Base-by-base conservation (phyloP, 2,888 invertebrate genomes). In the Drosophila macrospina region DNA sequence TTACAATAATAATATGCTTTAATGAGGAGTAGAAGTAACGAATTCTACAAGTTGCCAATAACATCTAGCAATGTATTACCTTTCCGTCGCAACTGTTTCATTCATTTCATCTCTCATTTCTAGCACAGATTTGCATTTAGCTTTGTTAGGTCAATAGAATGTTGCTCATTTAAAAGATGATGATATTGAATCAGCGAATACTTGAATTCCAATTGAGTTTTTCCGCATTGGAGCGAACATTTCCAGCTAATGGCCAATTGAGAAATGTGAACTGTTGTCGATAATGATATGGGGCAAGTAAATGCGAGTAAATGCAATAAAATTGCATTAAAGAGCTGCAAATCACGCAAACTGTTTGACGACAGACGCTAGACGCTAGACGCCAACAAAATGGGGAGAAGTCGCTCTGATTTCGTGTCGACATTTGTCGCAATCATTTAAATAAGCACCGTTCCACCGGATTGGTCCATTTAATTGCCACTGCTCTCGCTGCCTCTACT, bases 281-380 rank as follows among this genome's bases (percentile, higher is more conserved):
- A 61, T 59, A 65, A 77, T 77, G 50, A 76, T 61, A 52, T 72
- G 67, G 62, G 32, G 39, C 67, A 77, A 72, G 66, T 72, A 51
- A 77, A 71, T 77, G 78, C 78, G 60, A 66, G 66, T 72, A 51
- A 77, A 71, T 77, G 78, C 78, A 63, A 66, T 63, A 34, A 57
- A 73, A 66, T 72, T 47, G 66, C 74, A 71, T 45, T 77, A 39
- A 60, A 16, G 36, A 45, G 56, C 41, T 34, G 72, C 60, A 77
- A 74, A 65, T 74, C 56, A 61, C 77, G 51, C 45, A 48, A 54
- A 42, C 55, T 16, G 59, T 41, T 30, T n/a, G n/a, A n/a, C n/a
- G n/a, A n/a, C n/a, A n/a, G 42, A 57, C 59, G n/a, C 1, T n/a
- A n/a, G 52, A 20, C 20, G 20, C 20, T 15, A 37, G 24, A 48